Evolutionary conservation across 2,113 vertebrate genomes (phyloP).

Genomic region (Pterocles orientalis): DNA sequence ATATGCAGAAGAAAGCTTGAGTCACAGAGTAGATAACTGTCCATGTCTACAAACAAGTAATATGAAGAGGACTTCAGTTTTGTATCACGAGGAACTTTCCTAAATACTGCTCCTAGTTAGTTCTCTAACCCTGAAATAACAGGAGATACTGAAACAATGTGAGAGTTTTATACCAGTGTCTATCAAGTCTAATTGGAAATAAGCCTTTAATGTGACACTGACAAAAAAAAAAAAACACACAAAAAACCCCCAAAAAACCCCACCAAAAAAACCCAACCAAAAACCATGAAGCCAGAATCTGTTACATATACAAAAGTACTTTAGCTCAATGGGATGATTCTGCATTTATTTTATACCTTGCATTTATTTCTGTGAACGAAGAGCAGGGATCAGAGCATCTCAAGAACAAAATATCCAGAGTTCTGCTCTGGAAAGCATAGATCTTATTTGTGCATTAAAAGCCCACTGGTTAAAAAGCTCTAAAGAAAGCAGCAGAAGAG

Average conservation of each 20-base stretch:
- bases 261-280: background rate
- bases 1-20: background rate
- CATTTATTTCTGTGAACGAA: slow-evolving; percentile 21
- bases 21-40: background rate
- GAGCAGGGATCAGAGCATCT: background rate
- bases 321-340: background rate
- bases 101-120: background rate
- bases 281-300: background rate
- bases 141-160: background rate
- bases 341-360: background rate
- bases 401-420: background rate
- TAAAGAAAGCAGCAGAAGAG: background rate
- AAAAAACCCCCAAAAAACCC: background rate
- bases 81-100: background rate
- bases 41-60: background rate
- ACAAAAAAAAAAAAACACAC: background rate
- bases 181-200: background rate
- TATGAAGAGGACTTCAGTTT: background rate
- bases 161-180: background rate
- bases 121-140: background rate
- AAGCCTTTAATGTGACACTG: background rate
- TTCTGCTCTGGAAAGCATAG: background rate
- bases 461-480: background rate
- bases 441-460: background rate
- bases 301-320: background rate